Base-by-base conservation (phyloP, 2,797 vertebrate genomes). In the Karalla daura region DNA sequence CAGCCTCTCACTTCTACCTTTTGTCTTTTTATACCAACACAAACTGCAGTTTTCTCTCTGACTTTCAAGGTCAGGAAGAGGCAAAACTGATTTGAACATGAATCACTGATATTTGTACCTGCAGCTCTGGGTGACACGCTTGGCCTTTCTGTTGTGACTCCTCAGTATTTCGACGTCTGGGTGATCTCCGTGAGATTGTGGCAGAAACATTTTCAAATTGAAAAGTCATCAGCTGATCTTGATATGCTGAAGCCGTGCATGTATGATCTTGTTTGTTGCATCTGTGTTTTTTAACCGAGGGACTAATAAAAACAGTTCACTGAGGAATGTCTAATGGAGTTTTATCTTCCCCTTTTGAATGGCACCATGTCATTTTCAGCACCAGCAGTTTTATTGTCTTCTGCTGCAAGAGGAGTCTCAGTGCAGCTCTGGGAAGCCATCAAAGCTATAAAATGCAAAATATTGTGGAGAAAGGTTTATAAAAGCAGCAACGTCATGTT, bases 121-220 rank as follows among this genome's bases (percentile, higher is more conserved):
- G 17, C 27, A 28, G 54, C 74, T 74, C 71, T 53, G 63, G 81
- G 70, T 80, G 75, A 86, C 90, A 90, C 76, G 80, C 91, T 93
- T 93, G 92, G 86, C 91, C 88, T 93, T 93, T 90, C 74, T 90
- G 86, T 88, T 70, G 75, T 80, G 80, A 88, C 86, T 89, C 86
- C 83, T 88, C 83, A 74, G 84, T 86, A 86, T 88, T 89, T 87
- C 78, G 62, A 81, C 83, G 84, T 89, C 75, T 76, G 21, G 63
- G 75, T 92, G 94, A 96, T 97, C 96, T 97, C 96, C 56, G 77
- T 96, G 96, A 97, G 96, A 97, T 97, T 81, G 84, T 87, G 88
- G 86, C 89, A 88, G 91, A 88, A 81, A 71, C 36, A 75, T 94
- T 98, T 98, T 98, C 97, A 98, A 94, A 96, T 97, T 98, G 96